Evolutionary conservation across 2,797 vertebrate genomes (phyloP), one percentile per base, ranked within the genome.

Genomic region (Gymnothorax reevesii): DNA sequence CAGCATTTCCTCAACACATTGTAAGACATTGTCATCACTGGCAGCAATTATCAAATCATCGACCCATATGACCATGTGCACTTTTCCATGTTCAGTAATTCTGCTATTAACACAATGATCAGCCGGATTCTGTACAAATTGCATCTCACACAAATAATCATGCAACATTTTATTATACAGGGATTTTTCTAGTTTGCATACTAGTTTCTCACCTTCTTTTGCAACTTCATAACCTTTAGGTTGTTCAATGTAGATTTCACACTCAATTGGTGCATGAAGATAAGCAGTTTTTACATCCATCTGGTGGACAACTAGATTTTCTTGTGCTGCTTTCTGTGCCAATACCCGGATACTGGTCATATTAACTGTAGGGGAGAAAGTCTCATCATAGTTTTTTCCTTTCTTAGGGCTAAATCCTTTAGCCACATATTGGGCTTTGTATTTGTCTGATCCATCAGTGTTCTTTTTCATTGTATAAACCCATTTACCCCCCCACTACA

Each of bases 251-350:
- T n/a, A n/a, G n/a, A n/a, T n/a, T n/a, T n/a, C n/a, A n/a, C n/a
- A 22, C 20, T 84, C 83, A 13, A 73, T 85, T 33, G 84, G 64
- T 13, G 84, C 84, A 69, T 73, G 84, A 15, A 73, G 49, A 54
- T 85, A 85, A 9, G 84, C 33, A 5, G 62, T 85, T 27, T 85
- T 73, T 8, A 85, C 84, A 71, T 85, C 84, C 84, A 85, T 86
- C 77, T 82, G 75, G 25, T 82, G 27, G 52, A 86, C 82, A 7
- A 86, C 79, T 17, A 77, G 20, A 33, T 79, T 42, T n/a, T 85
- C 84, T n/a, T n/a, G n/a, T n/a, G n/a, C n/a, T n/a, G n/a, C n/a
- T n/a, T n/a, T n/a, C 33, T 85, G 84, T 33, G 84, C 73, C 57
- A 57, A 57, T 12, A 57, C 57, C 57, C 12, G 12, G 57, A 7